A percentile compares a stretch with the other conserved stretches of the same genome.
Conservation (phyloP, 2,797 vertebrate genomes). For the Lates japonicus region DNA sequence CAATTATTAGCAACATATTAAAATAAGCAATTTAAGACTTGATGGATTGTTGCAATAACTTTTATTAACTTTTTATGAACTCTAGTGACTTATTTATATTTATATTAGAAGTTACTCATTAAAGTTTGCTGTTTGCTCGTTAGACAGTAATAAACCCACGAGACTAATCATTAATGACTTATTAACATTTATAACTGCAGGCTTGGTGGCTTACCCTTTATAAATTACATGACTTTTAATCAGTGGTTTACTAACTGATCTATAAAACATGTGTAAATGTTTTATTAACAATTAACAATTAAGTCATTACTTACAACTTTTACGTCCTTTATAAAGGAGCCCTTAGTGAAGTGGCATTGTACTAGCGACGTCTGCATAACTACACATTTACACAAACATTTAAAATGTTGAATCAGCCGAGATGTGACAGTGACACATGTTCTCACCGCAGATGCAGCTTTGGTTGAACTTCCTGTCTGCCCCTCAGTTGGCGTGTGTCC, state of each 20-base stretch:
- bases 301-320: background rate
- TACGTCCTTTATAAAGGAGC: background rate
- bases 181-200: background rate
- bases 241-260: background rate
- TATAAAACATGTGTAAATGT: background rate
- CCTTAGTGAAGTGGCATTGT: background rate
- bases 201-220: background rate
- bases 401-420: background rate
- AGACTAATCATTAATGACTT: background rate
- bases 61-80: background rate
- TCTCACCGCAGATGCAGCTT: constrained; percentile 64
- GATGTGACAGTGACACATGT: background rate
- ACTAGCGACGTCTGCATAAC: no score
- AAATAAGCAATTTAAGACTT: background rate
- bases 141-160: background rate
- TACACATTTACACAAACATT: background rate
- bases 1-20: background rate
- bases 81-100: background rate
- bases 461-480: constrained; percentile 52
- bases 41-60: background rate
- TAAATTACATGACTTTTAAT: background rate
- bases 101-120: background rate
- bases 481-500: constrained; percentile 29
- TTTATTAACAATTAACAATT: background rate
- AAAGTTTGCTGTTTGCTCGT: background rate